Evolutionary conservation across 2,888 invertebrate species (phyloP).

Genomic region (Metopia argyrocephala): DNA sequence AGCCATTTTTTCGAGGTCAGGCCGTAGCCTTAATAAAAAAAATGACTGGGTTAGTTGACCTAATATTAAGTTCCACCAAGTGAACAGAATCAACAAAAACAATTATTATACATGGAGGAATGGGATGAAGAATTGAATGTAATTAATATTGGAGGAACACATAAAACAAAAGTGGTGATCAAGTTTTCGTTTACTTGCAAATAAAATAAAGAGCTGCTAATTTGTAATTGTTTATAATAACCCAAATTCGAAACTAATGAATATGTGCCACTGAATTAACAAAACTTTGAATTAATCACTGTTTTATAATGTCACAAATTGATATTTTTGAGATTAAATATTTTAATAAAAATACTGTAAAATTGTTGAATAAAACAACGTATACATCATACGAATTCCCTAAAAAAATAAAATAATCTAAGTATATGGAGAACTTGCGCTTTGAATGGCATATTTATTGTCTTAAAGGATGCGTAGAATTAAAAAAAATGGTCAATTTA

Average conservation of each 20-base stretch:
- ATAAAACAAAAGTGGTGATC: conserved; percentile 12
- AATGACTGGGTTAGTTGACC: no score
- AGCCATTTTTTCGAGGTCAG: conserved; percentile 17
- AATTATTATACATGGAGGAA: no score
- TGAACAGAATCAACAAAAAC: conserved; percentile 1
- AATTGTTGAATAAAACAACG: conserved; percentile 11
- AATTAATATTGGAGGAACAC: conserved; percentile 19
- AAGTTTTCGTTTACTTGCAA: conserved; percentile 14
- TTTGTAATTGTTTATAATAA: conserved; percentile 14
- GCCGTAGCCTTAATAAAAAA: conserved; percentile 13
- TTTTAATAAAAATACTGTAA: conserved; percentile 20
- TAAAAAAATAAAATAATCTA: background rate
- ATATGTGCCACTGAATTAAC: conserved; percentile 15
- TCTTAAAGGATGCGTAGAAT: no score
- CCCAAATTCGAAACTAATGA: conserved; percentile 17
- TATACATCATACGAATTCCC: background rate
- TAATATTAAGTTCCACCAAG: conserved; percentile 16
- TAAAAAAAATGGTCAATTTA: background rate
- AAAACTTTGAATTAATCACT: background rate
- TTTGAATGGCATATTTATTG: background rate
- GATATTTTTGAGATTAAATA: conserved; percentile 8
- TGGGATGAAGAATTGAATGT: conserved; percentile 11
- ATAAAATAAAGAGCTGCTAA: background rate
- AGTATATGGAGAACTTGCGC: background rate
- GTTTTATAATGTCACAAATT: no score